Evolutionary conservation across 1,140 invertebrate species (phyloP), one percentile per base, ranked within the genome.

Genomic region (Anoplophora glabripennis): DNA sequence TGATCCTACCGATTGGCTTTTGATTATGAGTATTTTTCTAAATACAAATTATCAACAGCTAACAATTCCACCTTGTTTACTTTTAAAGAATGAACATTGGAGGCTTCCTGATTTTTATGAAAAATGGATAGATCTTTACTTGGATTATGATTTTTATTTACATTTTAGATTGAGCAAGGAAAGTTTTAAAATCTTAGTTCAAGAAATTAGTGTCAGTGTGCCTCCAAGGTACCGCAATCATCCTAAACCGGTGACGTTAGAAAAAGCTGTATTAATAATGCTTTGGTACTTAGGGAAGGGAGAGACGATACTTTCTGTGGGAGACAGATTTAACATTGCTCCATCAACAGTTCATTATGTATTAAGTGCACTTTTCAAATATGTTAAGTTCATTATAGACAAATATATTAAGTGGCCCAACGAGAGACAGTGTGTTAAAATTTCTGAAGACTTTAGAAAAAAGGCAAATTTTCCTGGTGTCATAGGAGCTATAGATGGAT

Each of bases 81-180:
- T 45, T n/a, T 10, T 45, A 9, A 45, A 45, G 14, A 21, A 45
- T 14, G 21, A 45, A 12, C 42, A 45, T 21, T 17, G 4, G 14
- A 45, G 42, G 14, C 5, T 45, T 45, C 15, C 42, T 3, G 14
- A 45, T 45, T 45, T 12, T 40, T 40, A 12, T 15, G 38, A 40
- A 40, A 40, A 40, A 17, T 45, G 42, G 42, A 15, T 45, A 17
- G 42, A 45, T 3, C 5, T 14, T 17, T 45, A 45, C 21, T 21
- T 45, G 42, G 42, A 45, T 12, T 15, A 45, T 45, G 42, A 45
- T 45, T 45, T 45, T 45, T 45, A 40, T 15, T 15, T 40, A 28
- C 21, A 28, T 28, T 28, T 28, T 28, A 28, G 21, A 28, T 28
- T 28, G 5, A 28, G 21, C 21, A 28, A 28, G 5, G 21, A 28